phyloP scores from a whole-genome alignment of 2,797 vertebrate species.

The Urocyon cinereoargenteus region DNA sequence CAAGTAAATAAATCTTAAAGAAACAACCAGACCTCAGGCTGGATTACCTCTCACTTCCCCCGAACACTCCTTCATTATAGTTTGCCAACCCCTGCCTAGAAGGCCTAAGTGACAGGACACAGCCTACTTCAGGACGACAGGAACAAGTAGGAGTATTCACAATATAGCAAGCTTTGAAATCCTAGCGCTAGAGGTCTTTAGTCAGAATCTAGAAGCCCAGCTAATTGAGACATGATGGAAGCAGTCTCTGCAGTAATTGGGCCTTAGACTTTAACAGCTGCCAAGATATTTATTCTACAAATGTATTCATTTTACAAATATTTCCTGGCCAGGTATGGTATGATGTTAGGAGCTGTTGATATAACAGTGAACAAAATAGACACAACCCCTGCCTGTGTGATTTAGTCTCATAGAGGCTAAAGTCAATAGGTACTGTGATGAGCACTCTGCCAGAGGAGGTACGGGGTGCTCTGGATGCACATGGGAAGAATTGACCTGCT shows the following conservation, averaged over 20 bases:
- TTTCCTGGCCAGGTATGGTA: background rate
- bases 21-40: background rate
- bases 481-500: background rate
- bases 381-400: background rate
- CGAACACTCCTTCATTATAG: no score
- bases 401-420: background rate
- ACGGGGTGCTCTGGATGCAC: background rate
- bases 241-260: background rate
- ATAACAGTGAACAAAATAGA: background rate
- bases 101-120: background rate
- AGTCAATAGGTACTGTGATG: background rate
- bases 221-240: background rate
- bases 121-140: background rate
- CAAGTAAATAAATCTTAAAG: background rate
- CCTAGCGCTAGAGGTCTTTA: background rate
- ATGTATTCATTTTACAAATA: background rate
- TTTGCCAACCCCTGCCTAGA: background rate
- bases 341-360: background rate
- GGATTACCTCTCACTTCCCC: background rate
- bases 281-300: background rate
- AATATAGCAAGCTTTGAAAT: background rate
- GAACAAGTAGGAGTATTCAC: background rate
- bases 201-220: background rate
- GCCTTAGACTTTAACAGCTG: background rate
- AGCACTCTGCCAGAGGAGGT: background rate